Conservation (phyloP, 2,113 vertebrate genomes). For the Ciconia maguari region DNA sequence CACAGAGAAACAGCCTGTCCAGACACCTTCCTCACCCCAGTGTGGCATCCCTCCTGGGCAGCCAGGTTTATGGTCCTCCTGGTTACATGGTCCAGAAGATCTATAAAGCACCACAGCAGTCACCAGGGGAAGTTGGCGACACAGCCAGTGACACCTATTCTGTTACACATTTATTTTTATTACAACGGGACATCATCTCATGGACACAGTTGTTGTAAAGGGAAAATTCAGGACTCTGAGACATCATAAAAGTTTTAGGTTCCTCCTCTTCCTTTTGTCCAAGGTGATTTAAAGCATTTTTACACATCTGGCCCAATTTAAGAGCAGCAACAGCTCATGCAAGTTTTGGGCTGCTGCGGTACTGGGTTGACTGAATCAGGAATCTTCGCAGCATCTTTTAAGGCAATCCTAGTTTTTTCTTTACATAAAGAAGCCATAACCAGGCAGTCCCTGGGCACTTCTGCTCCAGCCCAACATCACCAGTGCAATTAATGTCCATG, state of each 20-base stretch:
- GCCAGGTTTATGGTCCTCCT: background rate
- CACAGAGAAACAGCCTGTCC: background rate
- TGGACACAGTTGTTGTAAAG: background rate
- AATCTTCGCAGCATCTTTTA: background rate
- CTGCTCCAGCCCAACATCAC: background rate
- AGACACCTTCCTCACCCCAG: background rate
- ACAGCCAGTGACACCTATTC: accelerated
- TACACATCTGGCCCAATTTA: background rate
- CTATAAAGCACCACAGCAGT: background rate
- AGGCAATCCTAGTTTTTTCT: background rate
- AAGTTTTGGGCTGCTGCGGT: background rate
- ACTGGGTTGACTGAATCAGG: background rate
- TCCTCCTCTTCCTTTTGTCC: background rate
- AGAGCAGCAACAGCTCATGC: background rate
- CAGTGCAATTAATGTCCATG: too few relatives aligned
- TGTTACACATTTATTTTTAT: background rate
- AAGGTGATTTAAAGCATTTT: background rate
- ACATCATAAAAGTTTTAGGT: background rate
- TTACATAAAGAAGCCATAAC: background rate
- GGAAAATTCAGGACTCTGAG: background rate
- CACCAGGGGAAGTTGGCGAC: background rate
- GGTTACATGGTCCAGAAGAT: background rate
- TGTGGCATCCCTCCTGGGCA: background rate
- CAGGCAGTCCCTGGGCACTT: background rate
- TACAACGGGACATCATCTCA: background rate